Evolutionary conservation across 1,140 invertebrate genomes (phyloP).

Genomic region (Zophobas morio): DNA sequence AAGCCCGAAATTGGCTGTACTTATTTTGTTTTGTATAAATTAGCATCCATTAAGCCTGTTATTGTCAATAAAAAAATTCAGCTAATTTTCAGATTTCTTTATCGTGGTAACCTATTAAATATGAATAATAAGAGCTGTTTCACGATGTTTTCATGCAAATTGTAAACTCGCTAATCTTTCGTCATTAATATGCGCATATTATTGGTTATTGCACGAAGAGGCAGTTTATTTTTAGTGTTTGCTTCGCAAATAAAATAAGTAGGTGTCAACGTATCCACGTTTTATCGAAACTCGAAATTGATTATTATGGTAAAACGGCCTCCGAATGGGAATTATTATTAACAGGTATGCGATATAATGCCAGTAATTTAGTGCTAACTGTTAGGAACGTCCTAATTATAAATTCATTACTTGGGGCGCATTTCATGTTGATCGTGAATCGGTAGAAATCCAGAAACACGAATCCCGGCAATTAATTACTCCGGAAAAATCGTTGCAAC

Average conservation of each 20-base stretch:
- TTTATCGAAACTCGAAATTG: neutral
- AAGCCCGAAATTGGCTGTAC: neutral
- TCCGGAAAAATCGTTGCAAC: neutral
- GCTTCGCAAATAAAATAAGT: neutral
- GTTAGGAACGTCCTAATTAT: neutral
- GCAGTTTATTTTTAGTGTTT: constrained; percentile 41
- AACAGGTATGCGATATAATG: neutral
- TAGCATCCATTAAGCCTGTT: constrained; percentile 20
- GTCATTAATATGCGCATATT: constrained; percentile 47
- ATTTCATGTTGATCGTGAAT: constrained; percentile 3
- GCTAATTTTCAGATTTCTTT: constrained; percentile 29
- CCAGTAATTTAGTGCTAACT: constrained; percentile 10
- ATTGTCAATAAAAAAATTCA: constrained; percentile 40
- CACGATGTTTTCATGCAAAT: constrained; percentile 46
- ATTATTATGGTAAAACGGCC: neutral
- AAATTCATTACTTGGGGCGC: constrained; percentile 9
- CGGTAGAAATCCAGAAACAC: constrained; percentile 6
- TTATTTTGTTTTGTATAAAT: constrained; percentile 32
- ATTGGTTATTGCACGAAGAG: constrained; percentile 44
- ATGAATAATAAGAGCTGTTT: constrained; percentile 44
- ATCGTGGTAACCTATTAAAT: constrained; percentile 30
- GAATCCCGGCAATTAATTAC: neutral
- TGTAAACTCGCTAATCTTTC: constrained; percentile 45
- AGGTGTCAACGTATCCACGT: neutral
- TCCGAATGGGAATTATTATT: neutral